These are phyloP conservation scores for human (Homo sapiens) DNA, from an alignment of 2,113 vertebrate species.

Conservation along the genomic window GRCh38 chr3:41608501-41609000, in stretches of 20 bases:
- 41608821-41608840: background rate
- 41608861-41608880: background rate
- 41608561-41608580: background rate
- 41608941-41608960: background rate
- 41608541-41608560: background rate
- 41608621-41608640: background rate
- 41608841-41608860: background rate
- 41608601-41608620: background rate
- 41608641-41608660: background rate
- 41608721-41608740: background rate
- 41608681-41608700: background rate
- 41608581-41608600: background rate
- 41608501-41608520: background rate
- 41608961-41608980: background rate
- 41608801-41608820: background rate
- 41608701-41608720: background rate
- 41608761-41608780: background rate
- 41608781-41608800: background rate
- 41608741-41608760: background rate
- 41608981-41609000: background rate
- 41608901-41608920: background rate
- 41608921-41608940: background rate
- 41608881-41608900: background rate
- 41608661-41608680: background rate
- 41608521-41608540: background rate